Percentiles rank a stretch among this genome's conserved stretches.
phyloP scores from a whole-genome alignment of 2,888 invertebrate genomes.

The Gonocerus acuteangulatus region DNA sequence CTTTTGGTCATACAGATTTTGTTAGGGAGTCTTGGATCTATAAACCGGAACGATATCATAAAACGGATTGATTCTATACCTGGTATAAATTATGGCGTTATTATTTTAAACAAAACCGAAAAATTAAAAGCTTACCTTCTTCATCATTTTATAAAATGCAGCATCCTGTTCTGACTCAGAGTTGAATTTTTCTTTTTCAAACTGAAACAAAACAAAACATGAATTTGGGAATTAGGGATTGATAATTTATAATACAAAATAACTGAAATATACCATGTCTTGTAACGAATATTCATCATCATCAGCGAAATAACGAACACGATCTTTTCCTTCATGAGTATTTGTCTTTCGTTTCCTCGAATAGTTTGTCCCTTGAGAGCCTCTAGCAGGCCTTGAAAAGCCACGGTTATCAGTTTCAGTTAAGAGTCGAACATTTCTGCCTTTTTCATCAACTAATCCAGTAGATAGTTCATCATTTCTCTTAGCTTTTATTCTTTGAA shows the following conservation, averaged over 20 bases:
- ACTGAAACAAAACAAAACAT: slow-evolving; percentile 49
- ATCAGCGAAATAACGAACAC: slow-evolving; percentile 77
- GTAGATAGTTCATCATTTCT: not conserved
- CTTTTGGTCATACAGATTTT: too few species aligned
- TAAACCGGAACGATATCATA: too few species aligned
- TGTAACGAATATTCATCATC: slow-evolving; percentile 81
- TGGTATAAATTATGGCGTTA: too few species aligned
- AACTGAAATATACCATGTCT: slow-evolving; percentile 78
- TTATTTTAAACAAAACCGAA: too few species aligned
- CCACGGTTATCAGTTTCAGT: slow-evolving; percentile 62
- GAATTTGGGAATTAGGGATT: not conserved
- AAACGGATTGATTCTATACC: too few species aligned
- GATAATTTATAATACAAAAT: not conserved
- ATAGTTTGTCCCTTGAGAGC: slow-evolving; percentile 44
- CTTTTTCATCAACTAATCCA: not conserved
- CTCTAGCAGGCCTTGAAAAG: slow-evolving; percentile 53
- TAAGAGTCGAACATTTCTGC: slow-evolving; percentile 46
- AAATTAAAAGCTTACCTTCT: slow-evolving; percentile 44
- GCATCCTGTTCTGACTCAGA: slow-evolving; percentile 72
- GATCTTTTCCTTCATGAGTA: slow-evolving; percentile 61
- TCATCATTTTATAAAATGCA: slow-evolving; percentile 62
- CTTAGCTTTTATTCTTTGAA: slow-evolving; percentile 51
- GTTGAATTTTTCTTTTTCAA: slow-evolving; percentile 70
- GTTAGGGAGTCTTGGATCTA: too few species aligned
- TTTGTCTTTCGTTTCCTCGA: slow-evolving; percentile 52